phyloP scores from a whole-genome alignment of 2,888 invertebrate genomes.

The Acronicta psi region DNA sequence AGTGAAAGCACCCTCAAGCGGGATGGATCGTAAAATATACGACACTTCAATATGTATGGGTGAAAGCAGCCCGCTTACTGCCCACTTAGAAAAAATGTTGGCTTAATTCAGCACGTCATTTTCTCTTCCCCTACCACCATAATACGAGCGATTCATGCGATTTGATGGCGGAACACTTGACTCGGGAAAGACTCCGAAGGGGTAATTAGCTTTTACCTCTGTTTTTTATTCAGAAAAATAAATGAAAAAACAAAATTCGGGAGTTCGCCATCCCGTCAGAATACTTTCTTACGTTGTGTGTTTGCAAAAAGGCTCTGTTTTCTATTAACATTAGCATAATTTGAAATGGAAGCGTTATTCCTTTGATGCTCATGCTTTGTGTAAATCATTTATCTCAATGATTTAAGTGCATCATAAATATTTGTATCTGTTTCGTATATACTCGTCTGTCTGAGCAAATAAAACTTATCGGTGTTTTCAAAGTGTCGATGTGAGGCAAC shows the following conservation, averaged over 20 bases:
- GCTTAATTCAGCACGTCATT: constrained; percentile 85
- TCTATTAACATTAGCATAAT: constrained; percentile 70
- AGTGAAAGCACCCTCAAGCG: constrained; percentile 77
- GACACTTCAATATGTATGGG: constrained; percentile 84
- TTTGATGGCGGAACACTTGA: constrained; percentile 78
- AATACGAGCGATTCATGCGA: constrained; percentile 82
- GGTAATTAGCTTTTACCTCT: constrained; percentile 78
- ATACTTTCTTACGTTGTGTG: constrained; percentile 60
- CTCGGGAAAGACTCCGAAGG: constrained; percentile 67
- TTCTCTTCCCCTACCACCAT: constrained; percentile 69
- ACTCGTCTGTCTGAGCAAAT: constrained; percentile 13
- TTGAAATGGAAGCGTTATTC: constrained; percentile 67
- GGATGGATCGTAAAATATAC: constrained; percentile 87
- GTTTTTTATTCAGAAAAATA: constrained; percentile 44
- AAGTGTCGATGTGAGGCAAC: constrained; percentile 18
- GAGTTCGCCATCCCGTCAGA: constrained; percentile 56
- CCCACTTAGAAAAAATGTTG: constrained; percentile 87
- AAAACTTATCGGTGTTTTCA: constrained; percentile 9
- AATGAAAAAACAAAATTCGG: constrained; percentile 47
- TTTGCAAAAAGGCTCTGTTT: constrained; percentile 62
- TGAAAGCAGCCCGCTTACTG: constrained; percentile 81
- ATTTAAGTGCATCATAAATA: constrained; percentile 57
- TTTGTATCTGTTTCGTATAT: constrained; percentile 30
- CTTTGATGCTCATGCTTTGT: constrained; percentile 67
- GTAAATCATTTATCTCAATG: constrained; percentile 63